A percentile compares a stretch with the other conserved stretches of the same genome.
Conservation (phyloP, 2,888 invertebrate genomes). For the Melanargia galathea region DNA sequence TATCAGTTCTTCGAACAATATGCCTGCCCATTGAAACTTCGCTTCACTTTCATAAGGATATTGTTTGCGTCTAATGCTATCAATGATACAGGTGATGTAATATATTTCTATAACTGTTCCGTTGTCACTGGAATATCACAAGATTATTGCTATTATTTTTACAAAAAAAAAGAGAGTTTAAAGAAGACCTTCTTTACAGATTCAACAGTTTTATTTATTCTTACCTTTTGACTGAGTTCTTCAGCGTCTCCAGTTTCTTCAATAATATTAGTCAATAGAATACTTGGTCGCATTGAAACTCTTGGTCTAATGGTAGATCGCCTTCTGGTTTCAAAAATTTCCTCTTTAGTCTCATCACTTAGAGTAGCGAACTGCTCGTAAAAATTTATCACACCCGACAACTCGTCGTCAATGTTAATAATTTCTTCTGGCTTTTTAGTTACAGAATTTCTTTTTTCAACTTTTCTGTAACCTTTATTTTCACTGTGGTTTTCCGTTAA, state of each 20-base stretch:
- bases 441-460: conserved; percentile 52
- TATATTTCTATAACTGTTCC: background rate
- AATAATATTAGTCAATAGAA: conserved; percentile 67
- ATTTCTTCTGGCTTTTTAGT: conserved; percentile 43
- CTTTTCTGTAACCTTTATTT: conserved; percentile 55
- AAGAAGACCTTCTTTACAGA: background rate
- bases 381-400: conserved; percentile 63
- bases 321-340: conserved; percentile 53
- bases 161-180: background rate
- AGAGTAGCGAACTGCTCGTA: conserved; percentile 74
- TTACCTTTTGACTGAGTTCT: conserved; percentile 68
- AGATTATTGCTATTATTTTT: too few relatives aligned
- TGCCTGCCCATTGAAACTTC: too few relatives aligned
- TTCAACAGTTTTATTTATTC: conserved; percentile 34
- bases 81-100: too few relatives aligned
- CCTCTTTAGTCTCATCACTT: conserved; percentile 61
- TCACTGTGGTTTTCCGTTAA: conserved; percentile 52
- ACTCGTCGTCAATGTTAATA: conserved; percentile 54
- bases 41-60: too few relatives aligned
- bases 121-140: background rate
- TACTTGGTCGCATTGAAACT: conserved; percentile 72
- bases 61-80: too few relatives aligned
- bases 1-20: too few relatives aligned
- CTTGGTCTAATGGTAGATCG: conserved; percentile 56
- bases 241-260: conserved; percentile 67